Conservation (phyloP, 2,797 vertebrate species). For the Denticeps clupeoides region DNA sequence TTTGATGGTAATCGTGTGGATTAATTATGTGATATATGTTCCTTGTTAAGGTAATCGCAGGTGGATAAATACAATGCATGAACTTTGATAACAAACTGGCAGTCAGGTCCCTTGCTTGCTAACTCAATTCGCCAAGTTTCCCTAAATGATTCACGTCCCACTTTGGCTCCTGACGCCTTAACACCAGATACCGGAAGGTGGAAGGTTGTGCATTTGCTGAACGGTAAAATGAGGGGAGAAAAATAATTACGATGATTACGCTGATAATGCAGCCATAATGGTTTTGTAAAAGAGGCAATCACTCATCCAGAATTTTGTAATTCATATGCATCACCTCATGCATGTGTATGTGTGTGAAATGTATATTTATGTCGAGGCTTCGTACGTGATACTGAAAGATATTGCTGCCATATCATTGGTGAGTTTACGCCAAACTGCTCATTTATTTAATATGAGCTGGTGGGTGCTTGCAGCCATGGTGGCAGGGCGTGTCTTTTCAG, state of each 20-base stretch:
- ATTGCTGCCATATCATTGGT: too few species aligned
- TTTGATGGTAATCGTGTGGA: constrained; percentile 63
- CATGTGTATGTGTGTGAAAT: constrained; percentile 4
- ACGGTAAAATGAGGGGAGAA: constrained; percentile 37
- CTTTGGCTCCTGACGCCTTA: too few species aligned
- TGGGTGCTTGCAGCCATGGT: too few species aligned
- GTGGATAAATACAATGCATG: constrained; percentile 60
- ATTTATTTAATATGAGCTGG: too few species aligned
- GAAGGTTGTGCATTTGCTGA: constrained; percentile 36
- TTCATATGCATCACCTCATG: constrained; percentile 9
- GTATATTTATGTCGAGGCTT: too few species aligned
- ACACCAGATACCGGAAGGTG: constrained; percentile 34
- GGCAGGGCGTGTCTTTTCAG: too few species aligned
- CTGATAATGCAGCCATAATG: constrained; percentile 39
- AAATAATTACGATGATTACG: constrained; percentile 42
- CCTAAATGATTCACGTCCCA: constrained; percentile 42
- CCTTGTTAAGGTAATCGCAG: constrained; percentile 61
- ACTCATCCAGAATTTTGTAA: constrained; percentile 29
- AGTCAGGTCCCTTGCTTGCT: constrained; percentile 45
- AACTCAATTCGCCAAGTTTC: constrained; percentile 58
- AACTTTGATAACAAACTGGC: constrained; percentile 59
- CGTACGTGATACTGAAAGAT: too few species aligned
- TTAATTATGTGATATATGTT: constrained; percentile 71
- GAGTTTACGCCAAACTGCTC: too few species aligned
- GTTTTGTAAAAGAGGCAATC: constrained; percentile 29